Conservation (phyloP, 2,888 invertebrate species). For the Chloromyia formosa region DNA sequence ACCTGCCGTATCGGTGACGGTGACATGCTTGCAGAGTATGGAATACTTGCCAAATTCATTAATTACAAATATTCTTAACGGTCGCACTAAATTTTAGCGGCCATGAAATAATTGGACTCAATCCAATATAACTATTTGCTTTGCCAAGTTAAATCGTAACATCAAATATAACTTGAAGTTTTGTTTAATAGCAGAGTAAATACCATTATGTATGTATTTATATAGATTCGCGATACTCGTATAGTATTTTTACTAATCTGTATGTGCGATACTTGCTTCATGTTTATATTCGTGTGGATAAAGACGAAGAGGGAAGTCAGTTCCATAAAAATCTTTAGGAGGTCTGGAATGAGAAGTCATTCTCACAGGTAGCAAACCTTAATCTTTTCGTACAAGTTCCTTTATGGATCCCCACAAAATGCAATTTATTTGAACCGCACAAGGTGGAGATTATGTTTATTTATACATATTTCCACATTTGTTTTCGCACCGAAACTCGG, state of each 20-base stretch:
- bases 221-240: no score
- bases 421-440: not conserved
- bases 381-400: no score
- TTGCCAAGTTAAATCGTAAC: constrained; percentile 3
- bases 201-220: not conserved
- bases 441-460: not conserved
- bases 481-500: no score
- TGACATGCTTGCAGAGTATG: not conserved
- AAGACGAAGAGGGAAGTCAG: no score
- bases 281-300: no score
- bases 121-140: not conserved
- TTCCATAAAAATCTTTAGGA: no score
- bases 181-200: not conserved
- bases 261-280: no score
- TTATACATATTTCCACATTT: no score
- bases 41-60: not conserved
- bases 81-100: not conserved
- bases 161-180: not conserved
- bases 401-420: no score
- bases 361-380: no score
- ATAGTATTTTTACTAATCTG: no score
- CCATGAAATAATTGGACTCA: constrained; percentile 5
- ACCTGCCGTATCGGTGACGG: not conserved
- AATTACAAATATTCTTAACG: not conserved
- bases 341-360: no score